Conservation (phyloP, 2,113 vertebrate genomes). For the Phyllopteryx taeniolatus region DNA sequence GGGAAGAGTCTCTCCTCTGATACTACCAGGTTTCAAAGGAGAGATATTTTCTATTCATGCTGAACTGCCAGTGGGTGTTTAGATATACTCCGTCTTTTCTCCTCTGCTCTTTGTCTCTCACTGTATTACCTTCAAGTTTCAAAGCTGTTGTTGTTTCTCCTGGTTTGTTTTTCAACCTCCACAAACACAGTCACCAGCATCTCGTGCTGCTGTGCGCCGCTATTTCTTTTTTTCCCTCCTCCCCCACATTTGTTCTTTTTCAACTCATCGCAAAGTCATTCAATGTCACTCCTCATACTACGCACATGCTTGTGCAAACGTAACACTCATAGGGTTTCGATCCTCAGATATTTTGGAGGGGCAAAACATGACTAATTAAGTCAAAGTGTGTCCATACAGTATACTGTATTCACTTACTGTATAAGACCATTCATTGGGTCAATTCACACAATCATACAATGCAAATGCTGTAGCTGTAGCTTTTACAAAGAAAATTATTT, state of each 20-base stretch:
- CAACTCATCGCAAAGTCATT: conserved; percentile 50
- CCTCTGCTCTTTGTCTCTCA: conserved; percentile 15
- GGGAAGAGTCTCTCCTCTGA: conserved; percentile 9
- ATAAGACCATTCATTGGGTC: no score
- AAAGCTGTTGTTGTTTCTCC: conserved; percentile 12
- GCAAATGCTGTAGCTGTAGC: not conserved
- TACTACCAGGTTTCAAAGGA: conserved; percentile 39
- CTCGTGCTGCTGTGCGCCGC: conserved; percentile 18
- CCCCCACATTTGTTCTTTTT: conserved; percentile 32
- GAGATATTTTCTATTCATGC: conserved; percentile 40
- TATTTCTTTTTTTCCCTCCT: conserved; percentile 18
- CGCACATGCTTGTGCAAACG: conserved; percentile 10
- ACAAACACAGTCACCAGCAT: conserved; percentile 20
- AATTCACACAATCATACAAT: not conserved
- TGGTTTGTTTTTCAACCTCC: conserved; percentile 1
- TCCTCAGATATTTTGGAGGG: not conserved
- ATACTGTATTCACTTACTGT: not conserved
- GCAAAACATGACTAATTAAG: not conserved
- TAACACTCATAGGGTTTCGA: not conserved
- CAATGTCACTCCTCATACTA: conserved; percentile 31
- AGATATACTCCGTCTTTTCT: conserved; percentile 26
- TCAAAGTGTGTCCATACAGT: not conserved
- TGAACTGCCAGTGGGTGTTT: conserved; percentile 41
- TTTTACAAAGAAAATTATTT: not conserved
- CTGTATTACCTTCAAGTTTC: conserved; percentile 25